Evolutionary conservation across 2,888 invertebrate species (phyloP), one percentile per base, ranked within the genome.

Genomic region (Scrobipalpa costella): DNA sequence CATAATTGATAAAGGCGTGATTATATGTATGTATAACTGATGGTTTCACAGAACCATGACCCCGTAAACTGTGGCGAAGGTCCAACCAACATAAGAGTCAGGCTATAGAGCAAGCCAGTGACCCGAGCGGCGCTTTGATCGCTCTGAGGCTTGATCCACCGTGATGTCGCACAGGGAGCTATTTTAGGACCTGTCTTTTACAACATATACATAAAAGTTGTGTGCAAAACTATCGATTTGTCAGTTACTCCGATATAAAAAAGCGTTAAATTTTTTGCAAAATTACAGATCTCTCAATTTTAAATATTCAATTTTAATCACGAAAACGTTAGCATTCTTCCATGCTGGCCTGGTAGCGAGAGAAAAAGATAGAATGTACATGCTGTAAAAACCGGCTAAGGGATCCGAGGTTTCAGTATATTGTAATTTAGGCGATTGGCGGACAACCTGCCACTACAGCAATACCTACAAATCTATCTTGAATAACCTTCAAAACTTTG

Each of bases 71-170:
- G 17, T 34, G n/a, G 34, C 33, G 27, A 55, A 55, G 55, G 55
- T 55, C 55, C 17, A n/a, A 33, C 55, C 55, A 55, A 55, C 55
- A 55, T 55, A 55, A 55, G 55, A 55, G 55, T 55, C 55, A 55
- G 34, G 33, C 34, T 55, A 55, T 55, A 55, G 61, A 60, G 59
- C 63, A 52, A 50, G 50, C 63, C 62, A 65, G 63, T 67, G 62
- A 66, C 38, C 65, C 66, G 63, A 63, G 65, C 38, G 63, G 65
- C 69, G 70, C 71, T 73, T 73, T 73, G 73, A 73, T 73, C 67
- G 49, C 49, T 52, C 57, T 71, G 70, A 71, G 64, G 70, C 71
- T 71, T 74, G 74, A 75, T 75, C 65, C 70, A 33, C 38, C 38
- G 57, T 58, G 38, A 58, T 38, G 36, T 13, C 38, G 36, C 57